These are phyloP conservation scores for Panonychus citri DNA, from an alignment of 1,140 invertebrate species.

Conservation along the genomic window DNA sequence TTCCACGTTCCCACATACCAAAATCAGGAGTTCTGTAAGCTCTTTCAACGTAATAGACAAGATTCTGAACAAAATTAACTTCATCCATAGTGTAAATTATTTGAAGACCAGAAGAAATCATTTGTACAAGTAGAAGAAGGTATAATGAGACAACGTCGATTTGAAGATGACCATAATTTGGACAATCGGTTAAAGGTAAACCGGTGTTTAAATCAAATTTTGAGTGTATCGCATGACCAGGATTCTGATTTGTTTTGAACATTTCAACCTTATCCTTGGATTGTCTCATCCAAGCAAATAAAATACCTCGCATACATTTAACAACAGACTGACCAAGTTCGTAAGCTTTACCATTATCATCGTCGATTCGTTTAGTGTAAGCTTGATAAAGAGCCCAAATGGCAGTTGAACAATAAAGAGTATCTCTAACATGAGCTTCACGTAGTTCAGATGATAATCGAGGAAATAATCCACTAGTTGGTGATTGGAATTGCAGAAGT, in stretches of 20 bases:
- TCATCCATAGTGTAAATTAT: slow-evolving; percentile 97
- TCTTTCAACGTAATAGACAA: slow-evolving; percentile 96
- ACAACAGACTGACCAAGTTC: slow-evolving; percentile 91
- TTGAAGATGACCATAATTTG: slow-evolving; percentile 77
- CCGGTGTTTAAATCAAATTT: slow-evolving; percentile 86
- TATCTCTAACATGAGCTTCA: slow-evolving; percentile 65
- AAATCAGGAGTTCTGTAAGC: slow-evolving; percentile 95
- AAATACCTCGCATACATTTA: slow-evolving; percentile 93
- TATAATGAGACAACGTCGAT: slow-evolving; percentile 91
- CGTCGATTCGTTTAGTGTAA: slow-evolving; percentile 86
- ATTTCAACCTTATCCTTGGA: slow-evolving; percentile 43
- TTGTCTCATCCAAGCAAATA: slow-evolving; percentile 92
- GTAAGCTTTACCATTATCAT: slow-evolving; percentile 88
- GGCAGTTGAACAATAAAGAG: slow-evolving; percentile 67
- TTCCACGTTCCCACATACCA: slow-evolving; percentile 97
- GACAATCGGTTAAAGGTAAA: slow-evolving; percentile 43
- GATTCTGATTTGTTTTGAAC: slow-evolving; percentile 81
- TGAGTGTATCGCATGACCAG: slow-evolving; percentile 69
- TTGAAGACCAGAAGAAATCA: slow-evolving; percentile 69
- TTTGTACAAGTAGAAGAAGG: slow-evolving; percentile 83
- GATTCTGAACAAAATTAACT: slow-evolving; percentile 93
- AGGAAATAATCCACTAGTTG: slow-evolving; percentile 81
- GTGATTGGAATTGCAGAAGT: slow-evolving; percentile 70
- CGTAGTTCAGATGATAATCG: slow-evolving; percentile 49
- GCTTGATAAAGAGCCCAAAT: slow-evolving; percentile 90